phyloP scores from a whole-genome alignment of 2,888 invertebrate genomes.

The Heliconius erato region DNA sequence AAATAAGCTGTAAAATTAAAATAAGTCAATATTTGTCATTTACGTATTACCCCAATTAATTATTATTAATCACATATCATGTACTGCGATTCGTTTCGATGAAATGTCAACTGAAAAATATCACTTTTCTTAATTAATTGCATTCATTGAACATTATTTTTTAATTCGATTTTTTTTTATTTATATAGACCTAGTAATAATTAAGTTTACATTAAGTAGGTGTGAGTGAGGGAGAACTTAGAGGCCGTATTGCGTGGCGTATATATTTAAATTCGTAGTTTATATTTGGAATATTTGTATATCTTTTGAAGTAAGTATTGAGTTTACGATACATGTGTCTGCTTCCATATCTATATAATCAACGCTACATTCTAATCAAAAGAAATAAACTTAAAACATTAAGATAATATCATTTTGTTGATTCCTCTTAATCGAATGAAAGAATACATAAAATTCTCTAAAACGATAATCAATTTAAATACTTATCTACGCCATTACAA shows the following conservation, averaged over 20 bases:
- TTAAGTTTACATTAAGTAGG: too few species aligned
- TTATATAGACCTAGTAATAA: too few species aligned
- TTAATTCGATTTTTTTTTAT: background rate
- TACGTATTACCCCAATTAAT: too few species aligned
- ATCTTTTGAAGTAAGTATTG: too few species aligned
- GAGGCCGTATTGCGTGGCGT: too few species aligned
- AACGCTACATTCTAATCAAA: background rate
- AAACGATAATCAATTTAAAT: constrained; percentile 7
- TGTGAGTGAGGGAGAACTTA: too few species aligned
- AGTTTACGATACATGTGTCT: too few species aligned
- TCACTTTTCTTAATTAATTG: too few species aligned
- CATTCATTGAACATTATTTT: too few species aligned
- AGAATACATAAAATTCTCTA: background rate
- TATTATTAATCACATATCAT: background rate
- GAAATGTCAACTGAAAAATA: background rate
- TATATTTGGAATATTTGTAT: too few species aligned
- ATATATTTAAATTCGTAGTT: too few species aligned
- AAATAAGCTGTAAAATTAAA: background rate
- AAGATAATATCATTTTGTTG: constrained; percentile 1
- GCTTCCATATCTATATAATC: background rate
- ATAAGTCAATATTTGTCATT: background rate
- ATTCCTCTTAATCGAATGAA: constrained; percentile 13
- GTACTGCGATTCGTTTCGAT: background rate
- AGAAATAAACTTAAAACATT: background rate
- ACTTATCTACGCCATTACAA: background rate